Conservation (phyloP, 1,140 invertebrate genomes). For the Hypothenemus hampei region DNA sequence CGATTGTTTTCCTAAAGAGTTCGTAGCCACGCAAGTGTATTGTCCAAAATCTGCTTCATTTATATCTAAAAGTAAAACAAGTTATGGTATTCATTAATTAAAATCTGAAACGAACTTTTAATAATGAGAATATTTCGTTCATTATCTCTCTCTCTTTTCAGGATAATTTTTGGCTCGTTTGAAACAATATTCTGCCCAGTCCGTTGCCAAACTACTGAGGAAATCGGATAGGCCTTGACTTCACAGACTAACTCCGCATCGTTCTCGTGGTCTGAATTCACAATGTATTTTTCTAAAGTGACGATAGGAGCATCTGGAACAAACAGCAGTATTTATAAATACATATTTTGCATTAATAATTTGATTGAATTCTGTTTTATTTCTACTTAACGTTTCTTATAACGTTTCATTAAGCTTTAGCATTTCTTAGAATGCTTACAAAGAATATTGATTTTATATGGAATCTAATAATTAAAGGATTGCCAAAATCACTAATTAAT, state of each 20-base stretch:
- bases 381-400: too few species aligned
- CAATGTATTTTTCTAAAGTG: conserved; percentile 31
- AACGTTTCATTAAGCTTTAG: too few species aligned
- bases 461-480: too few species aligned
- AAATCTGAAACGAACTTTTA: conserved; percentile 7
- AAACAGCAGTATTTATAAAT: background rate
- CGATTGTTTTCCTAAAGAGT: conserved; percentile 19
- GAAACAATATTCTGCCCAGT: conserved; percentile 26
- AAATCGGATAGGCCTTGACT: conserved; percentile 32
- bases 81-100: background rate
- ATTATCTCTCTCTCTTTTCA: conserved; percentile 18
- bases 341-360: too few species aligned
- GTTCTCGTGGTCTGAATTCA: conserved; percentile 32
- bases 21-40: conserved; percentile 33
- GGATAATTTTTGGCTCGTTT: conserved; percentile 20
- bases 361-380: too few species aligned
- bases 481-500: too few species aligned
- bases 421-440: too few species aligned
- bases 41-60: conserved; percentile 32
- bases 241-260: conserved; percentile 35
- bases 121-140: conserved; percentile 29
- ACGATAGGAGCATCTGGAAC: conserved; percentile 35
- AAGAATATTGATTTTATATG: too few species aligned
- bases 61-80: conserved; percentile 17
- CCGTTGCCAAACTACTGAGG: conserved; percentile 33